Base-by-base conservation (phyloP, 1,140 invertebrate species). In the Adelges cooleyi region DNA sequence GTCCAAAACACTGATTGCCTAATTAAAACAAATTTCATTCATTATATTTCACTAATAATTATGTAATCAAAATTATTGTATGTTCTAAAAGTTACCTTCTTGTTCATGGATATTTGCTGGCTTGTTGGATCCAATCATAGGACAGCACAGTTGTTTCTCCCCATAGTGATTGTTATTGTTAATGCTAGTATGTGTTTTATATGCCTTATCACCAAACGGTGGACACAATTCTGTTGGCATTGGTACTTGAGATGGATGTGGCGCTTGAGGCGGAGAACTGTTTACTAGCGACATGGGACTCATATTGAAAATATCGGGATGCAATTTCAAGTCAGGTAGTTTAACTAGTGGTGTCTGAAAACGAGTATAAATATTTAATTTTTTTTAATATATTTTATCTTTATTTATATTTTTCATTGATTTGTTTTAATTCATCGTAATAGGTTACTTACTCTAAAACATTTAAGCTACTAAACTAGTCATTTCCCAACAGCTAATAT, bases 261-360 rank as follows among this genome's bases (percentile, higher is more conserved):
- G 56, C 15, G 56, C 56, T 62, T 62, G 56, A 29, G 56, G 56
- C 5, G 42, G 44, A n/a, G 56, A 48, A 20, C 40, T 46, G 6
- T 29, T 62, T 4, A 62, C 6, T 18, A 62, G 1, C 20, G 56
- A 48, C 56, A 62, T 62, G 22, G 56, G 56, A 5, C 53, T 67
- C 17, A 59, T 51, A 33, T 29, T 69, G 25, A 67, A 69, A 40
- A 62, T 67, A 17, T 69, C 66, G n/a, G 68, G 68, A 51, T 69
- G 62, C 20, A 69, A 40, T 22, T 52, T 69, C 11, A 69, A 50
- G 46, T 66, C 66, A 4, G 68, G 68, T 20, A 69, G 42, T 40
- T 65, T 65, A 15, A 69, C 59, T 4, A 50, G 6, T 20, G 68
- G 68, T 15, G 65, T 68, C 62, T 68, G 50, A 22, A 20, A 53